Base-by-base conservation (phyloP, 2,797 vertebrate genomes). In the Alectoris magna region DNA sequence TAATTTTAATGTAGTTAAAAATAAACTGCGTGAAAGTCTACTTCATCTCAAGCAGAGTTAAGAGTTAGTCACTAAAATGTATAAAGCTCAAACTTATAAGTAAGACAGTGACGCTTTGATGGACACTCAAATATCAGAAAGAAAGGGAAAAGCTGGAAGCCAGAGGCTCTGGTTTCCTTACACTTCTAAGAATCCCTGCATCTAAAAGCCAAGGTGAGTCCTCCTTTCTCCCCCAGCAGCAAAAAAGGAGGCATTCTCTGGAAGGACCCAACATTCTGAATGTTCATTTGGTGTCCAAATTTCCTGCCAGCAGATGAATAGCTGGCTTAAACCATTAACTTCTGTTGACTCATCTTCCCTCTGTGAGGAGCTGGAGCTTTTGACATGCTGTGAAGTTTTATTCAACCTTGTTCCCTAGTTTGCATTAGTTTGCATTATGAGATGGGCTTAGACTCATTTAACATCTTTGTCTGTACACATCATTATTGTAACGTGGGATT, bases 1-100 rank as follows among this genome's bases (percentile, higher is more conserved):
- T 38, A 12, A 46, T 76, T 87, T 88, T 77, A 64, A 34, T 62
- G 21, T 23, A 66, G 16, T 58, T 91, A 66, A 70, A 84, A 26
- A 19, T 31, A 49, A 88, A 62, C 23, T 53, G 29, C 62, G 39
- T 56, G 49, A 90, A 93, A 72, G 3, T 8, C 21, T 80, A 5
- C 21, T 87, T 87, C 53, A 46, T 29, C 38, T 90, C 64, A 77
- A 87, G 23, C 44, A 87, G 64, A 68, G 9, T 34, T 34, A 34
- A 34, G 34, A 34, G 34, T 71, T 64, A 76, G 60, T n/a, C 27
- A 48, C 18, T 68, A 49, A 34, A 14, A 66, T 62, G 38, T 55
- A 12, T 87, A 55, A 68, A 78, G 38, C n/a, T 24, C 16, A 6
- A 60, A 56, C 79, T 68, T 74, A 88, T 90, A 87, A 66, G 44